These are phyloP conservation scores for Porites divaricata DNA, from an alignment of 92 coral and sea anemone genomes.

Conservation along the genomic window DNA sequence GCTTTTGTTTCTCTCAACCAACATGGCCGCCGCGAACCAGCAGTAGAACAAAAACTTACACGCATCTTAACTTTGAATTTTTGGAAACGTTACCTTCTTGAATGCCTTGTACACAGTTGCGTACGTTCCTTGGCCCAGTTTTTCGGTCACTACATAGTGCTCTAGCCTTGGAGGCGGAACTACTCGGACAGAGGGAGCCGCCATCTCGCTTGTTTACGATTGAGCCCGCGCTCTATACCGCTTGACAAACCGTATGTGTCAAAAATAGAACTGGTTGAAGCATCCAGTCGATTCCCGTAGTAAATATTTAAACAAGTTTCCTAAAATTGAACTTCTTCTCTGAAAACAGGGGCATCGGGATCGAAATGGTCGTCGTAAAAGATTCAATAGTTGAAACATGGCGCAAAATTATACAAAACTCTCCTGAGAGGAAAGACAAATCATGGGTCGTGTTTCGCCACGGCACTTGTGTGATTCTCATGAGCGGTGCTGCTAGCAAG, in stretches of 20 bases:
- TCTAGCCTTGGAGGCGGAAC: constrained; percentile 87
- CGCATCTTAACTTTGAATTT: background rate
- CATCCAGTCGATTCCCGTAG: background rate
- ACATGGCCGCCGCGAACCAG: no score
- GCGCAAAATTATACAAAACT: constrained; percentile 56
- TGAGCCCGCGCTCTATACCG: constrained; percentile 29
- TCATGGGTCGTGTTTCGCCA: constrained; percentile 75
- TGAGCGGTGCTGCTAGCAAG: constrained; percentile 41
- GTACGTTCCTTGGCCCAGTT: constrained; percentile 96
- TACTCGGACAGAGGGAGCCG: constrained; percentile 50
- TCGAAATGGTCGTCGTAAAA: constrained; percentile 36
- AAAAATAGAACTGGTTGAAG: constrained; percentile 9
- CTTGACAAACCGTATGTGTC: background rate
- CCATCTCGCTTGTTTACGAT: constrained; percentile 87
- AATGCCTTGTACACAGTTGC: constrained; percentile 98
- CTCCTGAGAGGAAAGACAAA: constrained; percentile 53
- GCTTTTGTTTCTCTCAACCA: no score
- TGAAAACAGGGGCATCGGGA: background rate
- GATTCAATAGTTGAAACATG: constrained; percentile 40
- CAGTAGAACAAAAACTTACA: no score
- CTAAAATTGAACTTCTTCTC: background rate
- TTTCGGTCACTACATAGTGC: constrained; percentile 93
- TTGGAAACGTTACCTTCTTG: constrained; percentile 70
- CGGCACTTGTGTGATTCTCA: constrained; percentile 71
- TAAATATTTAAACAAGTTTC: background rate